A percentile compares a stretch with the other conserved stretches of the same genome.
These are phyloP conservation scores for Tenrec ecaudatus DNA, from an alignment of 2,113 vertebrate species.

Conservation along the genomic window DNA sequence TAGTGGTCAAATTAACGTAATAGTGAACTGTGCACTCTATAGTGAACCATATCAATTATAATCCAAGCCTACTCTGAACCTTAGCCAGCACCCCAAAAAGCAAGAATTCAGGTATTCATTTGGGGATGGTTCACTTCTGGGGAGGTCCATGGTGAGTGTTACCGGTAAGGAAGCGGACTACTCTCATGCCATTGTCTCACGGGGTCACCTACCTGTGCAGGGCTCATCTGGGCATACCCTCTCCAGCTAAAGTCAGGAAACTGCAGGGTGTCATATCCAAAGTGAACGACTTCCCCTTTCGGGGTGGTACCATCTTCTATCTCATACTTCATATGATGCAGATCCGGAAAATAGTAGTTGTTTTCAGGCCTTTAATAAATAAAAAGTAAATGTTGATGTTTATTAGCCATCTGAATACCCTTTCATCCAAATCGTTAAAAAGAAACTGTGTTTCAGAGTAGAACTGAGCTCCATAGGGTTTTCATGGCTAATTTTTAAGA, in stretches of 20 bases:
- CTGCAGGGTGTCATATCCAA: constrained; percentile 90
- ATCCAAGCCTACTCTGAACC: neutral
- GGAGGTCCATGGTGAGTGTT: accelerated
- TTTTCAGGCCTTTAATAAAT: constrained; percentile 88
- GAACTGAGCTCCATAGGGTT: neutral
- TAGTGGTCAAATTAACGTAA: constrained; percentile 45
- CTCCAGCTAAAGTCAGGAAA: constrained; percentile 96
- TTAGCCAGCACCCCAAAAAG: neutral
- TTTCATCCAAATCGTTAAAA: neutral
- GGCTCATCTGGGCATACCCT: constrained; percentile 93
- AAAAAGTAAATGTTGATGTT: constrained; percentile 2
- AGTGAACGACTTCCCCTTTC: constrained; percentile 88
- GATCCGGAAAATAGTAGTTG: constrained; percentile 91
- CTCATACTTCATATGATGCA: constrained; percentile 96
- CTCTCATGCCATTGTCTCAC: neutral
- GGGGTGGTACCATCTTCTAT: constrained; percentile 92
- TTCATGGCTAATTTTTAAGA: neutral
- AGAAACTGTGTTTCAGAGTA: neutral
- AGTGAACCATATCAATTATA: neutral
- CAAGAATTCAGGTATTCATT: neutral
- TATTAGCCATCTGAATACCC: neutral
- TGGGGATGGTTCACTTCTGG: neutral
- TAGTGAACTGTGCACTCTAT: neutral
- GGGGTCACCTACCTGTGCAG: constrained; percentile 89
- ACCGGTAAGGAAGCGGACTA: accelerated